Conservation (phyloP, 2,888 invertebrate species). For the Agrochola litura region DNA sequence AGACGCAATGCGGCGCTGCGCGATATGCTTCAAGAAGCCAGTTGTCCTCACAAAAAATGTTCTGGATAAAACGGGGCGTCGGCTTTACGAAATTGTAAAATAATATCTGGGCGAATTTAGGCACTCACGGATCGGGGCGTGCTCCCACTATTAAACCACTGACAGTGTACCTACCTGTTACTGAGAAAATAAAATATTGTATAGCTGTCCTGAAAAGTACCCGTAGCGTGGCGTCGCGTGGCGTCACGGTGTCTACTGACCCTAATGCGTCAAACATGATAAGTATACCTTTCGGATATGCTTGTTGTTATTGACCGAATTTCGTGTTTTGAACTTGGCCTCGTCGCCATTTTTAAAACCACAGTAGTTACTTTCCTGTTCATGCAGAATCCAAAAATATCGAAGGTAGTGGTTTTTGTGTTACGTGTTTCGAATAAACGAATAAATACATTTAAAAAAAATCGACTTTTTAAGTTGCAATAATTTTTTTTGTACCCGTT, state of each 20-base stretch:
- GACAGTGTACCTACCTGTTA: not conserved
- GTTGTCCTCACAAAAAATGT: not conserved
- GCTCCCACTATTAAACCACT: not conserved
- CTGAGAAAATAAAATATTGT: not conserved
- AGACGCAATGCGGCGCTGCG: not conserved
- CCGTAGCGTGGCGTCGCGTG: not conserved
- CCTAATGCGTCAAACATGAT: slow-evolving; percentile 19
- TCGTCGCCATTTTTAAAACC: slow-evolving; percentile 43
- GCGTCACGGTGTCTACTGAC: slow-evolving; percentile 2
- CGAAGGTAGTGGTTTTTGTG: not conserved
- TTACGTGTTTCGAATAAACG: not conserved
- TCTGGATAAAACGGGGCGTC: not conserved
- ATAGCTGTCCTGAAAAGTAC: not conserved
- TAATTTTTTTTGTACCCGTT: not conserved
- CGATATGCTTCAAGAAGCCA: not conserved
- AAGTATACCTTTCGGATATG: slow-evolving; percentile 30
- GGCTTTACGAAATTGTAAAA: not conserved
- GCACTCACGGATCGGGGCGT: too few relatives aligned
- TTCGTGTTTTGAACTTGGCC: slow-evolving; percentile 70
- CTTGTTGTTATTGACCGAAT: slow-evolving; percentile 73
- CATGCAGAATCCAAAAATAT: slow-evolving; percentile 12
- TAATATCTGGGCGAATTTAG: too few relatives aligned
- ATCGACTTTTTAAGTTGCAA: not conserved
- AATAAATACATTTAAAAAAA: not conserved
- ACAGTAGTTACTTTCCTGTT: slow-evolving; percentile 39